Evolutionary conservation across 2,888 invertebrate species (phyloP), one percentile per base, ranked within the genome.

Genomic region (Atethmia centrago): DNA sequence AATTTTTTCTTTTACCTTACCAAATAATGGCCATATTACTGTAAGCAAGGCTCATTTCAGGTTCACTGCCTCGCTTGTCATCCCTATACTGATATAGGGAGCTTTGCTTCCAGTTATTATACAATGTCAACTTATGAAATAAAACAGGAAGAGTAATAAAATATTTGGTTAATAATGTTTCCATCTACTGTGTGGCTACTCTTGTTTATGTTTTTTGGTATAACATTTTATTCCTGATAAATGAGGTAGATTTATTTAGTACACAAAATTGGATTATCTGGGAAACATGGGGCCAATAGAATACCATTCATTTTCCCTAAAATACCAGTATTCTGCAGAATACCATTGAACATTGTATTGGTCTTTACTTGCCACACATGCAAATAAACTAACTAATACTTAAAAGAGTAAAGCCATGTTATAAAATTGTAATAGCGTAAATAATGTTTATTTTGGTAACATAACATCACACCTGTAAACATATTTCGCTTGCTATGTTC

Each of bases 371-470:
- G 28, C 36, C 19, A 58, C 10, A 14, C 10, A 42, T 10, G 0
- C 14, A 36, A 36, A 45, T 10, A 42, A 28, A 51, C 16, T 31
- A 45, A 31, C 28, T 40, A 62, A 36, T 28, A 36, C 36, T 25
- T 73, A 28, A 62, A 64, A 53, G n/a, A 59, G 5, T 59, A 42
- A 55, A 40, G 9, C 9, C n/a, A 19, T 49, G 10, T 49, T 25
- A 40, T n/a, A 62, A 51, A 8, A 63, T 49, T 51, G 21, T 28
- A 42, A 28, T 69, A 8, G 19, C 4, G 28, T 10, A 28, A 42
- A 42, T 61, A 45, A 25, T 53, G 31, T 74, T 56, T 74, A 73
- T 55, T 73, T 45, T 47, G 14, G n/a, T 55, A 53, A 14, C 25
- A n/a, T 49, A 42, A 58, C 36, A 51, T 51, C 16, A 21, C 9